Percentiles rank a stretch among this genome's conserved stretches.
These are phyloP conservation scores for Saimiri boliviensis DNA, from an alignment of 2,113 vertebrate genomes.

Conservation along the genomic window DNA sequence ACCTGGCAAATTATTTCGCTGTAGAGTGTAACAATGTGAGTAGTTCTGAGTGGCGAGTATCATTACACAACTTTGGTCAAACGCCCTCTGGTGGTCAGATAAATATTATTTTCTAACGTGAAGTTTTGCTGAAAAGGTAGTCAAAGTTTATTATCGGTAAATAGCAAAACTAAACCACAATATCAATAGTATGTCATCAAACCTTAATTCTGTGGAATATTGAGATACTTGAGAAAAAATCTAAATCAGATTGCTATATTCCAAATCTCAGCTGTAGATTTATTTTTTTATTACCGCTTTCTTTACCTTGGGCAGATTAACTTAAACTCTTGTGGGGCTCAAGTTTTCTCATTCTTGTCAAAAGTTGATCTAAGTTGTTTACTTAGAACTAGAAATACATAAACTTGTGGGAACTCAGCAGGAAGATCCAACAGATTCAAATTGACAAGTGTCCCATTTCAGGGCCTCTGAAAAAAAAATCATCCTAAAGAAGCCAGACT, in stretches of 20 bases:
- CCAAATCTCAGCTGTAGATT: background rate
- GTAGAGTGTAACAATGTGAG: background rate
- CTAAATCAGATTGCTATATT: background rate
- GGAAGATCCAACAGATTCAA: background rate
- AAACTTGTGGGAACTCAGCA: background rate
- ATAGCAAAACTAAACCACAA: background rate
- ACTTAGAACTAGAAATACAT: background rate
- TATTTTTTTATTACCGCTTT: background rate
- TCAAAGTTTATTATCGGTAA: background rate
- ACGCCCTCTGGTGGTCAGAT: constrained; percentile 68
- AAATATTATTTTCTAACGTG: background rate
- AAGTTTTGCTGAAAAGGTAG: background rate
- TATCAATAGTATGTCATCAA: background rate
- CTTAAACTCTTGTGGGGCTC: background rate
- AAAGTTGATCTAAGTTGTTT: background rate
- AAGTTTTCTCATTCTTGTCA: background rate
- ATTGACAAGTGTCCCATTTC: background rate
- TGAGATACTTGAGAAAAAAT: background rate
- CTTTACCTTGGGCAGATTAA: background rate
- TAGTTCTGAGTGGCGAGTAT: background rate
- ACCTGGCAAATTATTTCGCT: background rate
- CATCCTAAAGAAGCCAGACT: background rate
- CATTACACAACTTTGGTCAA: background rate
- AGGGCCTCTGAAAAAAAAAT: background rate
- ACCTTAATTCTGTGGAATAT: background rate